Evolutionary conservation across 2,113 vertebrate genomes (phyloP).

Genomic region (Triplophysa rosa): DNA sequence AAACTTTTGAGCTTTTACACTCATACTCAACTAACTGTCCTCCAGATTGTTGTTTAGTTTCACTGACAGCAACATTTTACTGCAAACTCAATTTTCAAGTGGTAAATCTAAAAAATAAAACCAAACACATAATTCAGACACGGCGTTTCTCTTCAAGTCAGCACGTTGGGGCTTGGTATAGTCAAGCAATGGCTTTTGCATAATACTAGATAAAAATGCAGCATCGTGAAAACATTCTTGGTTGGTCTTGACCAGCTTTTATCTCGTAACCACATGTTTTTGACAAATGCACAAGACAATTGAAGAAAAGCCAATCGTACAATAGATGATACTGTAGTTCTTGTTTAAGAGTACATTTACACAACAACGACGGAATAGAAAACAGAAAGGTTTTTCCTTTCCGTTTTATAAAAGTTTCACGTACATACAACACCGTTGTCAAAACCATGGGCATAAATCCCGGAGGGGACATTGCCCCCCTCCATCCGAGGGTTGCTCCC

Average conservation of each 20-base stretch:
- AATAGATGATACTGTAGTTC: too few relatives aligned
- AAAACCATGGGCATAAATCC: too few relatives aligned
- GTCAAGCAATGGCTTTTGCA: background rate
- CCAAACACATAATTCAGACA: background rate
- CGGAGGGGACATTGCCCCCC: too few relatives aligned
- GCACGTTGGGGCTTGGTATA: background rate
- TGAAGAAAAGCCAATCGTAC: too few relatives aligned
- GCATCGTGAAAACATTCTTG: constrained; percentile 3
- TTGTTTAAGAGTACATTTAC: too few relatives aligned
- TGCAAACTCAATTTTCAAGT: background rate
- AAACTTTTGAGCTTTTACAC: background rate
- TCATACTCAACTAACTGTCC: background rate
- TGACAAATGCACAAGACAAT: background rate
- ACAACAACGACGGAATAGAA: too few relatives aligned
- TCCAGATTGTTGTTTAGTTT: background rate
- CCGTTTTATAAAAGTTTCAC: too few relatives aligned
- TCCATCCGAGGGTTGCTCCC: too few relatives aligned
- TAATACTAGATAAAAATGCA: background rate
- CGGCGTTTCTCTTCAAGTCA: background rate
- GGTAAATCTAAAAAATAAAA: background rate
- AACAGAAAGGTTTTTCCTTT: too few relatives aligned
- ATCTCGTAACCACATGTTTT: background rate
- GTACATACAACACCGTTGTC: too few relatives aligned
- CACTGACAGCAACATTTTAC: background rate
- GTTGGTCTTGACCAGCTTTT: background rate